Conservation (phyloP, 2,113 vertebrate genomes). For the Protobothrops mucrosquamatus region DNA sequence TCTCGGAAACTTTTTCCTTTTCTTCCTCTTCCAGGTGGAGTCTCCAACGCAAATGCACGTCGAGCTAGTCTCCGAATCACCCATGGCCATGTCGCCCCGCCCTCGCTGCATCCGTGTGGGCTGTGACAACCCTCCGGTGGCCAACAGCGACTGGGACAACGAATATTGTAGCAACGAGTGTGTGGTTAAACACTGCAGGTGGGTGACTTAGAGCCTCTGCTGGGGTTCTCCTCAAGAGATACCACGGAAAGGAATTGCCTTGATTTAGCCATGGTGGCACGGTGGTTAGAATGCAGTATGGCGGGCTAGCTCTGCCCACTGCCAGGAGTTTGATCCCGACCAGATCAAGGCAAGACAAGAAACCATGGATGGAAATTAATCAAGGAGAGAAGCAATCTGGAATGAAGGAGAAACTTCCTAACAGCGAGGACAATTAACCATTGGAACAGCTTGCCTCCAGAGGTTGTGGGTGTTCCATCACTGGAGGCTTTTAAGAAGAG, state of each 20-base stretch:
- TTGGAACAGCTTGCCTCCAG: too few relatives aligned
- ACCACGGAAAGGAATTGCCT: not conserved
- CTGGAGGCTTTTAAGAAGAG: too few relatives aligned
- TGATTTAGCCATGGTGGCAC: too few relatives aligned
- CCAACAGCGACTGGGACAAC: constrained; percentile 88
- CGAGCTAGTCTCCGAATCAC: constrained; percentile 77
- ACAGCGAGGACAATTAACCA: too few relatives aligned
- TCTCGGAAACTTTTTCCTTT: not conserved
- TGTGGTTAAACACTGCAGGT: constrained; percentile 91
- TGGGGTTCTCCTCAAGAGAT: not conserved
- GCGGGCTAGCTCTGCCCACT: too few relatives aligned
- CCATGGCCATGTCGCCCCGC: constrained; percentile 63
- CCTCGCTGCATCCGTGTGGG: constrained; percentile 83
- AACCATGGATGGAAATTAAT: too few relatives aligned
- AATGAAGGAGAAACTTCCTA: too few relatives aligned
- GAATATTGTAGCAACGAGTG: constrained; percentile 93
- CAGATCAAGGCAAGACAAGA: too few relatives aligned
- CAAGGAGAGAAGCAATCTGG: too few relatives aligned
- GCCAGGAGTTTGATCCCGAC: too few relatives aligned
- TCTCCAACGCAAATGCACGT: constrained; percentile 81
- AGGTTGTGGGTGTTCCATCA: too few relatives aligned
- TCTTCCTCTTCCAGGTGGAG: constrained; percentile 56
- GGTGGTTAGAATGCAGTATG: too few relatives aligned
- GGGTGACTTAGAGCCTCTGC: not conserved
- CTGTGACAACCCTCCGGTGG: constrained; percentile 82